Percentiles rank a stretch among this genome's conserved stretches.
These are phyloP conservation scores for Drosophila diplacantha DNA, from an alignment of 2,888 invertebrate species.

Conservation along the genomic window DNA sequence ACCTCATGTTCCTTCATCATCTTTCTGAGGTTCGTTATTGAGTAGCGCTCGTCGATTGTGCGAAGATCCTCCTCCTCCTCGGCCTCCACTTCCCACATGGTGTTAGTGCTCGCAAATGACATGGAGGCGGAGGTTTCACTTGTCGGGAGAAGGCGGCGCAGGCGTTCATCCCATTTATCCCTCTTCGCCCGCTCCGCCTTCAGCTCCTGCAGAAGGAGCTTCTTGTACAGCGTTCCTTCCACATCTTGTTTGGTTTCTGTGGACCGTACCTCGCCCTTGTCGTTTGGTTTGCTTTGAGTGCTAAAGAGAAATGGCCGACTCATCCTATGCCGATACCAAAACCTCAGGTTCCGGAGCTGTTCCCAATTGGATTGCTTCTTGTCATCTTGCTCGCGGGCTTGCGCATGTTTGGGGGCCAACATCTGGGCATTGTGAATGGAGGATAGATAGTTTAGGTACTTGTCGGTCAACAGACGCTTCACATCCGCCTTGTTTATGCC, in stretches of 20 bases:
- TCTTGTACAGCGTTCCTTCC: neutral
- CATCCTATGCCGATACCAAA: neutral
- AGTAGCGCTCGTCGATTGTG: constrained; percentile 29
- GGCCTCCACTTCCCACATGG: neutral
- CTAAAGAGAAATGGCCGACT: neutral
- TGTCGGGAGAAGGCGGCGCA: neutral
- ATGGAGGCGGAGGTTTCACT: neutral
- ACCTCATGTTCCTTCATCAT: constrained; percentile 27
- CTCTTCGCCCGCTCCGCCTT: neutral
- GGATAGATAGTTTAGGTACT: constrained; percentile 34
- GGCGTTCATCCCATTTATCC: neutral
- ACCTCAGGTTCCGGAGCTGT: neutral
- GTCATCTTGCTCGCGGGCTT: no score
- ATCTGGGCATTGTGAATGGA: constrained; percentile 1
- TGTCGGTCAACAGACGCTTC: constrained; percentile 13
- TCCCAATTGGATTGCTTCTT: neutral
- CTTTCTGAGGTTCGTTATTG: constrained; percentile 12
- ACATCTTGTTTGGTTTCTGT: neutral
- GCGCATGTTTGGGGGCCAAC: neutral
- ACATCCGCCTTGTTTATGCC: neutral
- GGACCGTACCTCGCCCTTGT: neutral
- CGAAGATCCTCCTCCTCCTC: constrained; percentile 13
- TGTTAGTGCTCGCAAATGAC: neutral
- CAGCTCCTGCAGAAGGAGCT: constrained; percentile 9
- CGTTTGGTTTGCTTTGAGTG: no score